These are phyloP conservation scores for Plestiodon gilberti DNA, from an alignment of 2,113 vertebrate genomes.

Conservation along the genomic window DNA sequence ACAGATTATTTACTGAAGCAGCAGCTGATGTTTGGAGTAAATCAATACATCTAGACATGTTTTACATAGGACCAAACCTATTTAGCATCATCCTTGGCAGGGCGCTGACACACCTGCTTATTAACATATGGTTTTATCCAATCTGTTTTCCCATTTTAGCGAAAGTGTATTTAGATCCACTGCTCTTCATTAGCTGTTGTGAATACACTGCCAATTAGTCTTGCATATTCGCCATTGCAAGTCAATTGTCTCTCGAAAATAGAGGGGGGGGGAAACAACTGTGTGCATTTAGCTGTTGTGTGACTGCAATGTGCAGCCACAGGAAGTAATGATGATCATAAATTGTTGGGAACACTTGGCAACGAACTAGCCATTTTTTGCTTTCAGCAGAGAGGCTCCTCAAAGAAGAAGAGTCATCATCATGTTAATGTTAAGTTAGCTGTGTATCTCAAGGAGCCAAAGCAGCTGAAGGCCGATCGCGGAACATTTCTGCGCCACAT, in stretches of 20 bases:
- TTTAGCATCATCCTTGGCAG: background rate
- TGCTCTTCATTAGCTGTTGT: background rate
- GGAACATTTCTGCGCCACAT: conserved; percentile 52
- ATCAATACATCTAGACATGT: background rate
- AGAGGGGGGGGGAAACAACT: background rate
- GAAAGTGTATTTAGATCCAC: background rate
- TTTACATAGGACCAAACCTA: background rate
- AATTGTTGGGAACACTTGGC: background rate
- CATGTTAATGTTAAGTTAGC: conserved; percentile 22
- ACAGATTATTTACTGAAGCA: background rate
- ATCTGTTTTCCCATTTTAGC: background rate
- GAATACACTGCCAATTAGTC: background rate
- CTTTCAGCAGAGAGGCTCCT: background rate
- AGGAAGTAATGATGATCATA: background rate
- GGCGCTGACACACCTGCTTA: background rate
- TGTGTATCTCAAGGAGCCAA: conserved; percentile 43
- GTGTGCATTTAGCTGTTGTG: background rate
- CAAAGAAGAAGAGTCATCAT: background rate
- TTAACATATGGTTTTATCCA: background rate
- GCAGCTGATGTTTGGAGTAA: background rate
- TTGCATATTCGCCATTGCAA: background rate
- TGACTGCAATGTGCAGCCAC: background rate
- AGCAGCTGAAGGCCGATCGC: conserved; percentile 64
- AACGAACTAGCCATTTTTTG: background rate
- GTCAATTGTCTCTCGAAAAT: background rate